Evolutionary conservation across 2,888 invertebrate species (phyloP).

Genomic region (Tenthredo livida): DNA sequence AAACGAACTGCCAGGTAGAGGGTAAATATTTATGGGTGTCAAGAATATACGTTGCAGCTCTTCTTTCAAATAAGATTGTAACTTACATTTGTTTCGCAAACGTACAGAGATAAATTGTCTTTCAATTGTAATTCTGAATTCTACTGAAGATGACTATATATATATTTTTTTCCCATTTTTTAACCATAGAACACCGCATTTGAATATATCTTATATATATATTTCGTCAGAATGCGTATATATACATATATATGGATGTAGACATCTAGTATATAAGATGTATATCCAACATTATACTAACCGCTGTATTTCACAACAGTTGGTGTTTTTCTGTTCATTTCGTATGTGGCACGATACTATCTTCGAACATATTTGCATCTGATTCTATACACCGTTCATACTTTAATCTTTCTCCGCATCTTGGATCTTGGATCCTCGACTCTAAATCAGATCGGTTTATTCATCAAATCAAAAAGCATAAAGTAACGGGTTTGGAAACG

Average conservation of each 20-base stretch:
- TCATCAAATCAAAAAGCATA: neutral
- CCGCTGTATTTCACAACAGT: neutral
- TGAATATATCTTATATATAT: neutral
- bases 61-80: conserved; percentile 17
- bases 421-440: neutral
- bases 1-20: neutral
- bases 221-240: neutral
- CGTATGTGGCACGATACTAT: conserved; percentile 16
- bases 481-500: neutral
- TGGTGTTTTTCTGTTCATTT: neutral
- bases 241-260: no score
- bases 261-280: neutral
- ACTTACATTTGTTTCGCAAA: conserved; percentile 18
- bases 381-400: neutral
- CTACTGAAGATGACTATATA: neutral
- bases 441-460: conserved; percentile 23
- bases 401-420: neutral
- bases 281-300: neutral
- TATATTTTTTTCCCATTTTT: no score
- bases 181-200: neutral
- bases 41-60: neutral
- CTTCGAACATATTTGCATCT: conserved; percentile 15
- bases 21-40: conserved; percentile 38
- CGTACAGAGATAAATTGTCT: conserved; percentile 7
- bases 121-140: conserved; percentile 18